Base-by-base conservation (phyloP, 2,113 vertebrate genomes). In the Micromys minutus region DNA sequence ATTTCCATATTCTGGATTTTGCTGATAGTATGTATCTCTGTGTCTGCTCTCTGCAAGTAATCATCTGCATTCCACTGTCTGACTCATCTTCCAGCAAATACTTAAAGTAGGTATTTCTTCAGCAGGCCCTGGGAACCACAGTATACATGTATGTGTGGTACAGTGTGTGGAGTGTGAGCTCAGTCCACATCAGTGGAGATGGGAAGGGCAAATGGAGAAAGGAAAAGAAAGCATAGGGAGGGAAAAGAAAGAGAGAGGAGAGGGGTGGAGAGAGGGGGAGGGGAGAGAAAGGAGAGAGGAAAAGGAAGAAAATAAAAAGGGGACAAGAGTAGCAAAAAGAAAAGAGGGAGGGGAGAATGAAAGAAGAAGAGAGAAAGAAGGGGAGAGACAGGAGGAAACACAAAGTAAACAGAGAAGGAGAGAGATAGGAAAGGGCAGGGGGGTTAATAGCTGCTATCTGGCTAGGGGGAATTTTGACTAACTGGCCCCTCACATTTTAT, bases 1-100 rank as follows among this genome's bases (percentile, higher is more conserved):
- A 94, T 69, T 86, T 90, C 31, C 61, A 69, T 59, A 84, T 24
- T 74, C 52, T 83, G 26, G 57, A 77, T 87, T 94, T 94, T 94
- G 69, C 11, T 69, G 22, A 52, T 87, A 74, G 24, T 3, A 19
- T 71, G 19, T 4, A 29, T 65, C 75, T 90, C 59, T 57, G 55
- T 16, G 31, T 69, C 47, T 52, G 3, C 61, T 93, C 39, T 90
- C 87, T 81, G 74, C 6, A 74, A 50, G 81, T 61, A 76, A 74
- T 52, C 8, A 47, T 80, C 69, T 45, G 22, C 87, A 83, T 86
- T 86, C 65, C 36, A 34, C n/a, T 67, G 36, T 21, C 39, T 61
- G 34, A 74, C 22, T 76, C 7, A 69, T 90, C 36, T 71, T 87
- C 72, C 24, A 67, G 42, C 26, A 88, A 90, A 61, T 31, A 52